These are phyloP conservation scores for Drosophila kambysellisi DNA, from an alignment of 2,888 invertebrate species.

Conservation along the genomic window DNA sequence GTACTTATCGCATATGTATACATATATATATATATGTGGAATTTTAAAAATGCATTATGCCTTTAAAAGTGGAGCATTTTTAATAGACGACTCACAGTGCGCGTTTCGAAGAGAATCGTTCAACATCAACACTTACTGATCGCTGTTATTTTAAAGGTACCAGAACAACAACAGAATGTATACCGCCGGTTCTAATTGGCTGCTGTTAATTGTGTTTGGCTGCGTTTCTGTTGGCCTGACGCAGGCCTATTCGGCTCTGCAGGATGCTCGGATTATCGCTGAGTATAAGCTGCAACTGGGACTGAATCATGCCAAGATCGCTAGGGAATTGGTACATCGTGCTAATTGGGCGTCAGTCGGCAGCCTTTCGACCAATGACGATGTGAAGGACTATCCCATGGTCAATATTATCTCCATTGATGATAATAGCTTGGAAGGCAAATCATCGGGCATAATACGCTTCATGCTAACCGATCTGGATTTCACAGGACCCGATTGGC, in stretches of 20 bases:
- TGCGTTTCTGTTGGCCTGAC: slow-evolving; percentile 16
- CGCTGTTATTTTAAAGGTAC: slow-evolving; percentile 8
- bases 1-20: not conserved
- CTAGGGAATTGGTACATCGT: slow-evolving; percentile 82
- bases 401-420: slow-evolving; percentile 85
- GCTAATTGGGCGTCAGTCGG: slow-evolving; percentile 84
- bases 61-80: slow-evolving; percentile 24
- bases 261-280: slow-evolving; percentile 74
- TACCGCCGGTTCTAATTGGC: not conserved
- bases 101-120: not conserved
- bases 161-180: slow-evolving; percentile 31
- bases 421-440: slow-evolving; percentile 70
- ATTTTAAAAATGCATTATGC: not conserved
- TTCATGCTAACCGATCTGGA: slow-evolving; percentile 84
- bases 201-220: slow-evolving; percentile 35
- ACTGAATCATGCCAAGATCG: slow-evolving; percentile 83
- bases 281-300: slow-evolving; percentile 57
- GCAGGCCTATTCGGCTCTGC: slow-evolving; percentile 71
- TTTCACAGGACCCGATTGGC: slow-evolving; percentile 84
- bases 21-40: not conserved
- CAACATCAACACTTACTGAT: slow-evolving; percentile 6
- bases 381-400: slow-evolving; percentile 83
- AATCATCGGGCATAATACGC: slow-evolving; percentile 83
- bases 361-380: slow-evolving; percentile 80
- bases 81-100: not conserved